Evolutionary conservation across 2,888 invertebrate genomes (phyloP).

Genomic region (Luffia ferchaultella): DNA sequence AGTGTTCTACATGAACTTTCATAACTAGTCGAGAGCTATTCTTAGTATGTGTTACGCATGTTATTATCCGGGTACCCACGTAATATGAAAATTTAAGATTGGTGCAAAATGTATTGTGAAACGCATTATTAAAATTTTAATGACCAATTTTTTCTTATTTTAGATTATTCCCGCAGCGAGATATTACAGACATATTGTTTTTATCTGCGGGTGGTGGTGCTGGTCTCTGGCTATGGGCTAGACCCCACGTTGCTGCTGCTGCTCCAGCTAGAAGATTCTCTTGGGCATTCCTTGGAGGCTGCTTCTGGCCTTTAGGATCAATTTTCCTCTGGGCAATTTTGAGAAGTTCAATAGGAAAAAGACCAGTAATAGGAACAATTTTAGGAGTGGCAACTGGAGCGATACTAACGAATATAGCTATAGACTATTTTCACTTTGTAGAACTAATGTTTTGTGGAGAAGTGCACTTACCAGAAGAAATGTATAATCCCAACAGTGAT

Average conservation of each 20-base stretch:
- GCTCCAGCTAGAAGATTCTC: slow-evolving; percentile 67
- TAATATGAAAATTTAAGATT: not conserved
- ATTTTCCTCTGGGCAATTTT: slow-evolving; percentile 89
- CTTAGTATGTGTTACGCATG: too few relatives aligned
- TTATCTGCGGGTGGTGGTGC: slow-evolving; percentile 83
- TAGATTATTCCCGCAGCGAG: slow-evolving; percentile 76
- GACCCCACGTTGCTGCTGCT: slow-evolving; percentile 78
- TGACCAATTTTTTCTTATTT: slow-evolving; percentile 29
- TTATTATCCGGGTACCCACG: not conserved
- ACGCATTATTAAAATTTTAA: too few relatives aligned
- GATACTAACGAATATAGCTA: slow-evolving; percentile 69
- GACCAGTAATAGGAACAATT: slow-evolving; percentile 70
- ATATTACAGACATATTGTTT: slow-evolving; percentile 83
- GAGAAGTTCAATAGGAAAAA: slow-evolving; percentile 78
- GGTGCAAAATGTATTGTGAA: too few relatives aligned
- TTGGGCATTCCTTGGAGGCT: slow-evolving; percentile 79
- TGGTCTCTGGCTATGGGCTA: slow-evolving; percentile 82
- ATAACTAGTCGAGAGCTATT: too few relatives aligned
- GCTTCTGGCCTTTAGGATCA: slow-evolving; percentile 89
- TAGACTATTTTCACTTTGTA: slow-evolving; percentile 70
- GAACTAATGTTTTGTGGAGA: slow-evolving; percentile 67
- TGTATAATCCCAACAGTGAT: slow-evolving; percentile 56
- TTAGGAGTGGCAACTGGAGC: slow-evolving; percentile 76
- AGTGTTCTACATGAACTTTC: too few relatives aligned
- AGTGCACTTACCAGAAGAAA: slow-evolving; percentile 51